Base-by-base conservation (phyloP, 2,888 invertebrate genomes). In the Ariolimax columbianus region DNA sequence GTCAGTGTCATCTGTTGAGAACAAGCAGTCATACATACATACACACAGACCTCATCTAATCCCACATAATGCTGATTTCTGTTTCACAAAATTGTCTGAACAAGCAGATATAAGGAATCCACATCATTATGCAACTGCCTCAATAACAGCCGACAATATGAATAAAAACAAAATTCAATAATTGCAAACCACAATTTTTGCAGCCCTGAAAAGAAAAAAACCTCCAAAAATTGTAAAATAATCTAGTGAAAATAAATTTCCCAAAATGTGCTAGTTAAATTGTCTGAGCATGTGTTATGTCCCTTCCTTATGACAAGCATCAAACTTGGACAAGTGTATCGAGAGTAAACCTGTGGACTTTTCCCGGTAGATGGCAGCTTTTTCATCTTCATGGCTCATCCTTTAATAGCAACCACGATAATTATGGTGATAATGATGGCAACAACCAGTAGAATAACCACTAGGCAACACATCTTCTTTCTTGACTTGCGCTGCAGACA, bases 381-480 rank as follows among this genome's bases (percentile, higher is more conserved):
- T 1, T 33, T 17, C 19, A n/a, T 30, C 33, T 19, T 72, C 23
- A 55, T 30, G 26, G 73, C 77, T 87, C 83, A 89, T 59, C 87
- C 84, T 66, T 89, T 89, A 38, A 92, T 82, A 40, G 88, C 77
- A 14, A 90, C 85, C 26, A 89, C 91, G 55, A 92, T 86, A 43
- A 92, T 92, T 73, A 92, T 89, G 33, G 91, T 89, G n/a, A 92
- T 86, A 17, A 92, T 87, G 26, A 89, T 89, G 38, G 89, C 90
- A 23, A 93, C 87, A 26, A 93, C 86, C 26, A 92, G 79, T n/a
- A 92, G 87, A 66, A 92, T 89, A 23, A 92, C 87, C 1, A 92
- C 85, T 40, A 93, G 84, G 73, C 91, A 91, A 83, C 93, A 93
- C 89, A 92, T 89, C 90, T 93, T 93, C 90, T 92, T 93, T 59